Conservation (phyloP, 2,113 vertebrate genomes). For the Oenanthe oenanthe region DNA sequence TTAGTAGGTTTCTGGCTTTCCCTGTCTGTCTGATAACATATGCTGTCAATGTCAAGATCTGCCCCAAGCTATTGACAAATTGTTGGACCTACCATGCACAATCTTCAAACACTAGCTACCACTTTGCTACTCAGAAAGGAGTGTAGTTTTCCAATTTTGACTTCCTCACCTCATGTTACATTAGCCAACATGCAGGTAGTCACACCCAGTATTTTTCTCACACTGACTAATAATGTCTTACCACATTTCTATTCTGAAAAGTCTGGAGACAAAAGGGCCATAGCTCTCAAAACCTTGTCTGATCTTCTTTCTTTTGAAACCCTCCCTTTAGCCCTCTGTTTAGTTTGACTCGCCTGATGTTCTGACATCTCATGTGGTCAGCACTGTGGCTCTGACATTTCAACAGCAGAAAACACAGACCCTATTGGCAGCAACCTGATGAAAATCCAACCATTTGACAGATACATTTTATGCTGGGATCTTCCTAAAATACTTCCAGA, state of each 20-base stretch:
- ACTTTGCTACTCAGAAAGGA: background rate
- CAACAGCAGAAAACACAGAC: background rate
- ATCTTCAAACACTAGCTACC: background rate
- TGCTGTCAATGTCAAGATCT: background rate
- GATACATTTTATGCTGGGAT: background rate
- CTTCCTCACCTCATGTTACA: background rate
- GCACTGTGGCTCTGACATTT: background rate
- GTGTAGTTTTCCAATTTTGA: background rate
- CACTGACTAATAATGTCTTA: background rate
- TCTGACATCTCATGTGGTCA: background rate
- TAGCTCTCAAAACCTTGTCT: background rate
- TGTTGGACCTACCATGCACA: background rate
- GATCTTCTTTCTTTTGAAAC: background rate
- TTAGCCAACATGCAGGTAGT: background rate
- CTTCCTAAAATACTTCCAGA: constrained; percentile 12
- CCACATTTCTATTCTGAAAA: background rate
- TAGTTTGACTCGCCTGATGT: accelerated
- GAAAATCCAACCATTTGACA: background rate
- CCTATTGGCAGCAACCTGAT: background rate
- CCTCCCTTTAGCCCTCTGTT: background rate
- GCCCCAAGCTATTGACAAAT: background rate
- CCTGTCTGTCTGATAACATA: background rate
- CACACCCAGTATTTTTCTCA: background rate
- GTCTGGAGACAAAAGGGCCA: background rate
- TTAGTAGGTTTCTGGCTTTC: background rate